Evolutionary conservation across 2,113 vertebrate genomes (phyloP).

Genomic region (Cisticola juncidis): DNA sequence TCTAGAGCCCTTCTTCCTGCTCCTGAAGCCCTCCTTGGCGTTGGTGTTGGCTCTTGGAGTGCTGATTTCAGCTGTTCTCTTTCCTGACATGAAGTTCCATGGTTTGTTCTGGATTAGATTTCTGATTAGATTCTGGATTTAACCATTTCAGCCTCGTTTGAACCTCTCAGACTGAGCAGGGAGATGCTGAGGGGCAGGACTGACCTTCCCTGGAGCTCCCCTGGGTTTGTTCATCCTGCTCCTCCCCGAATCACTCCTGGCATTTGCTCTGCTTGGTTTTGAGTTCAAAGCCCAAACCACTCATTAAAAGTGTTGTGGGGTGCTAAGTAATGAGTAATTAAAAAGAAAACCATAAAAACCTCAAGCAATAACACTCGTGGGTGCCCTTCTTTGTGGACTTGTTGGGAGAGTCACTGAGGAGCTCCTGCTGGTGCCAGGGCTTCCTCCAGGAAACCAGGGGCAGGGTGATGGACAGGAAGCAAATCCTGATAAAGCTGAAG

Average conservation of each 20-base stretch:
- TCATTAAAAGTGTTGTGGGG: not conserved
- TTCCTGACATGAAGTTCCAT: not conserved
- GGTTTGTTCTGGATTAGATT: not conserved
- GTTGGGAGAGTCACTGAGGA: not conserved
- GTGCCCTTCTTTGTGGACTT: not conserved
- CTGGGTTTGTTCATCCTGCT: not conserved
- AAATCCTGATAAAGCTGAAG: not conserved
- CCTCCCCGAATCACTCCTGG: not conserved
- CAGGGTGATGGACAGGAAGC: not conserved
- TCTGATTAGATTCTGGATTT: not conserved
- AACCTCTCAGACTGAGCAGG: fast-evolving
- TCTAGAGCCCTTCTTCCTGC: not conserved
- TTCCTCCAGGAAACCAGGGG: not conserved
- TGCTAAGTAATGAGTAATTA: not conserved
- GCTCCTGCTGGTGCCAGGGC: not conserved
- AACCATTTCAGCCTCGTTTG: fast-evolving
- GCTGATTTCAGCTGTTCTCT: not conserved
- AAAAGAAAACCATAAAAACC: conserved; percentile 14
- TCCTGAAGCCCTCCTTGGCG: not conserved
- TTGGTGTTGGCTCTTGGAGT: not conserved
- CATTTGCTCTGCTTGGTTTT: not conserved
- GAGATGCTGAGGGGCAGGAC: not conserved
- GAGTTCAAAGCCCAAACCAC: not conserved
- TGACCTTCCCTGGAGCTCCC: not conserved
- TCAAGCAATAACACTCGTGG: not conserved